phyloP scores from a whole-genome alignment of 2,113 vertebrate species.

The Ibidorhyncha struthersii region DNA sequence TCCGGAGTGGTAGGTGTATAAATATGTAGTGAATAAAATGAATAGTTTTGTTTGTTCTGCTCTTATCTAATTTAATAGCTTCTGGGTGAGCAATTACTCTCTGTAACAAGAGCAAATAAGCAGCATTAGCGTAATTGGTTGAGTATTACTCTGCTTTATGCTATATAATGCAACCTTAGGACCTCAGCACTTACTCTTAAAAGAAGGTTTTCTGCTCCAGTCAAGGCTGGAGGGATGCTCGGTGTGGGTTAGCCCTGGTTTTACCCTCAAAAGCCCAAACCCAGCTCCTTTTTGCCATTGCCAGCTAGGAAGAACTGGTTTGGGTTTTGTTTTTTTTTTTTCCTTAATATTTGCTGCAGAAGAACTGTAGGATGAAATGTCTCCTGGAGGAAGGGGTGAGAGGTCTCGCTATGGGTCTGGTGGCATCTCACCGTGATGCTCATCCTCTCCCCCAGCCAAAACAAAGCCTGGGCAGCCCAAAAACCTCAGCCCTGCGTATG shows the following conservation, averaged over 20 bases:
- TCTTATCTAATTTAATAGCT: slow-evolving; percentile 59
- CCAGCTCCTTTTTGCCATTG: not conserved
- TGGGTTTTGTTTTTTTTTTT: too few species aligned
- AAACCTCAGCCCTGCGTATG: not conserved
- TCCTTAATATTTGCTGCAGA: not conserved
- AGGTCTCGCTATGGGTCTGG: not conserved
- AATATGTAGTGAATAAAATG: slow-evolving; percentile 43
- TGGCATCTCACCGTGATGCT: not conserved
- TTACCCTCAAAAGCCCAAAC: not conserved
- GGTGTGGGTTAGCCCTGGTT: not conserved
- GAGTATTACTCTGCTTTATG: not conserved
- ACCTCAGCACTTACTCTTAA: not conserved
- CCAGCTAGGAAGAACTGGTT: too few species aligned
- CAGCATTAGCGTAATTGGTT: slow-evolving; percentile 43
- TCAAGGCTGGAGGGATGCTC: not conserved
- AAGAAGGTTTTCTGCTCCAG: not conserved
- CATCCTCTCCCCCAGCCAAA: not conserved
- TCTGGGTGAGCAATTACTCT: slow-evolving; percentile 62
- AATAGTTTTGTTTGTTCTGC: slow-evolving; percentile 65
- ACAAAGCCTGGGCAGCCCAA: not conserved
- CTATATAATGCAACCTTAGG: not conserved
- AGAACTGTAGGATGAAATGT: not conserved
- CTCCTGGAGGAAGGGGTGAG: not conserved
- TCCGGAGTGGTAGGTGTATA: slow-evolving; percentile 20
- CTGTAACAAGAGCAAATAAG: slow-evolving; percentile 46